phyloP scores from a whole-genome alignment of 1,140 invertebrate genomes.

The Solen grandis region DNA sequence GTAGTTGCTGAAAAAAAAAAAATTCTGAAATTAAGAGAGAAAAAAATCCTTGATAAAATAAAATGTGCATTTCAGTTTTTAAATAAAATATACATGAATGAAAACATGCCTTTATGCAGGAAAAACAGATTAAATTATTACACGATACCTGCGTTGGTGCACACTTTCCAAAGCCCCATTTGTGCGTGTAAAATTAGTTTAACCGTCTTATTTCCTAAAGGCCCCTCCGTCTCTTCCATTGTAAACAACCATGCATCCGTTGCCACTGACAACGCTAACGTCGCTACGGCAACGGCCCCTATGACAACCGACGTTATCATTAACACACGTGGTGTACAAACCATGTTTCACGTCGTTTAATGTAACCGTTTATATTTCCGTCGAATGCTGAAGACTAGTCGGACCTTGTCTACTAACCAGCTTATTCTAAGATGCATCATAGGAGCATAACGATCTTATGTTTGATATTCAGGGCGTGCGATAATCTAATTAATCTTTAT shows the following conservation, averaged over 20 bases:
- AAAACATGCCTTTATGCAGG: too few species aligned
- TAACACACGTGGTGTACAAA: constrained; percentile 39
- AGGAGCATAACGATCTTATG: background rate
- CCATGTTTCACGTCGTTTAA: constrained; percentile 9
- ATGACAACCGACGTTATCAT: constrained; percentile 56
- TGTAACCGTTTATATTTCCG: too few species aligned
- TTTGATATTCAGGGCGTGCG: background rate
- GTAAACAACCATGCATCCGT: constrained; percentile 71
- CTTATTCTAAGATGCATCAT: background rate
- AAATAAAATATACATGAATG: too few species aligned
- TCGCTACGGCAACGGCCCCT: constrained; percentile 59
- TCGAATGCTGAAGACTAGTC: too few species aligned
- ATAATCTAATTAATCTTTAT: background rate
- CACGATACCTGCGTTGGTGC: constrained; percentile 32
- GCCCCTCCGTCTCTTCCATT: constrained; percentile 43
- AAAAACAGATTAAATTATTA: too few species aligned
- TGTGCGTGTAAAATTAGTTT: constrained; percentile 24
- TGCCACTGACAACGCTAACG: constrained; percentile 61
- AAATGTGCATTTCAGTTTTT: too few species aligned
- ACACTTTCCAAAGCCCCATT: constrained; percentile 56
- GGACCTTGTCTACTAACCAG: background rate
- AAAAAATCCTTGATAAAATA: too few species aligned
- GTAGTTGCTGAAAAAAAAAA: too few species aligned
- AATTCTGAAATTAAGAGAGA: too few species aligned
- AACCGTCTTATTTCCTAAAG: constrained; percentile 23